Evolutionary conservation across 2,888 invertebrate species (phyloP), one percentile per base, ranked within the genome.

Genomic region (Protodeltote pygarga): DNA sequence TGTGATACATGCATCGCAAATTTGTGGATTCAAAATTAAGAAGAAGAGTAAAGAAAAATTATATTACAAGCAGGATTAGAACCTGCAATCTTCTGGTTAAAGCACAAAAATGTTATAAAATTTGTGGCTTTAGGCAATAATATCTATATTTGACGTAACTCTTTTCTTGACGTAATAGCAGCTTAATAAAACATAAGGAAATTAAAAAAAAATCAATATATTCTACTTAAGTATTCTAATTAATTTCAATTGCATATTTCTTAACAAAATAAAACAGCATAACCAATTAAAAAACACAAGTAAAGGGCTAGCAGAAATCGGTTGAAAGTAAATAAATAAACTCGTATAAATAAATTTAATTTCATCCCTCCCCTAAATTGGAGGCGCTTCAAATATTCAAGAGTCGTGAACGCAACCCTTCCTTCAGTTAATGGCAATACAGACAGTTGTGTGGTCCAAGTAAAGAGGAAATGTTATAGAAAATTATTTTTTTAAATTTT

Each of bases 401-500:
- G 77, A 87, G 86, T 87, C 86, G 86, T 87, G 90, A 89, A 88
- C 84, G 81, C 85, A 90, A 89, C 90, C 91, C 90, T 91, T 91
- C 84, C 83, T 84, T 77, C 81, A 81, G 84, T 83, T 79, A 79
- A 85, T 84, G 85, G 85, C 75, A 81, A 83, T 82, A 81, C 77
- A 72, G 71, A 68, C 60, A 65, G 52, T 53, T 21, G 57, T 62
- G 29, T 72, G 77, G 76, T 68, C 24, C 62, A 80, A 81, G 68
- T 40, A 21, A 54, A 5, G 25, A 35, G 3, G 5, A 34, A 28
- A 15, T 13, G 2, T 10, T 17, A 5, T 8, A 9, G 5, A 5
- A 8, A 16, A 5, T 1, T n/a, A n/a, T n/a, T n/a, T n/a, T n/a
- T n/a, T n/a, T n/a, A n/a, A n/a, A n/a, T n/a, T n/a, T n/a, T n/a